phyloP scores from a whole-genome alignment of 1,140 invertebrate genomes.

The Drosophila repleta region DNA sequence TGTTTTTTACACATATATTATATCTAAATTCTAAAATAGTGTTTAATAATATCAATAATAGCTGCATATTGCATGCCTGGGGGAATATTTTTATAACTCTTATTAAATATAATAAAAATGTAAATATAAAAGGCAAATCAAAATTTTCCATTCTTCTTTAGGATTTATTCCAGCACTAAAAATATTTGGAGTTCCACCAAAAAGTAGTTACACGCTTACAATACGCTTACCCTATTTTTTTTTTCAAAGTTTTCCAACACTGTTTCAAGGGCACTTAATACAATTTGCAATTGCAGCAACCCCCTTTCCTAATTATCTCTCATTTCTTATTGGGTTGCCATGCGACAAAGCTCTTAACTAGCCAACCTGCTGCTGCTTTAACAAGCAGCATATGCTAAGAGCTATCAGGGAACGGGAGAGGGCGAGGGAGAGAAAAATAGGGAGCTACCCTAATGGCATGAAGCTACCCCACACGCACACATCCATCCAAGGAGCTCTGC shows the following conservation, averaged over 20 bases:
- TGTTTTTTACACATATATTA: too few species aligned
- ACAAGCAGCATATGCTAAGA: constrained; percentile 34
- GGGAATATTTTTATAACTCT: too few species aligned
- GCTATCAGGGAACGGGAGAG: neutral
- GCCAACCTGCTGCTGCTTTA: constrained; percentile 26
- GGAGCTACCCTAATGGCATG: constrained; percentile 22
- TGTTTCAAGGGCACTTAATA: neutral
- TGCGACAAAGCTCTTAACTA: constrained; percentile 10
- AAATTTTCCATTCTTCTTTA: too few species aligned
- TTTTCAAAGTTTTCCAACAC: neutral
- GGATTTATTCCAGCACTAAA: too few species aligned
- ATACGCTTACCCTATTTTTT: neutral
- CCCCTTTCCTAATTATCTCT: neutral
- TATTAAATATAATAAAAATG: too few species aligned
- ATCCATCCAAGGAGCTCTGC: neutral
- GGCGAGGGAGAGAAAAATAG: too few species aligned
- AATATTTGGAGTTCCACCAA: too few species aligned
- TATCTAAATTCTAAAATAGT: too few species aligned
- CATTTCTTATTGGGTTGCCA: constrained; percentile 14
- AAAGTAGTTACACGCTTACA: too few species aligned
- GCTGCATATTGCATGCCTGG: too few species aligned
- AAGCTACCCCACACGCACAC: neutral
- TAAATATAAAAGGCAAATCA: too few species aligned
- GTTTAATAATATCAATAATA: too few species aligned
- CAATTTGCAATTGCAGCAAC: neutral